Base-by-base conservation (phyloP, 30 jellyfish, hydroid and myxozoan genomes). In the Cassiopea xamachana region DNA sequence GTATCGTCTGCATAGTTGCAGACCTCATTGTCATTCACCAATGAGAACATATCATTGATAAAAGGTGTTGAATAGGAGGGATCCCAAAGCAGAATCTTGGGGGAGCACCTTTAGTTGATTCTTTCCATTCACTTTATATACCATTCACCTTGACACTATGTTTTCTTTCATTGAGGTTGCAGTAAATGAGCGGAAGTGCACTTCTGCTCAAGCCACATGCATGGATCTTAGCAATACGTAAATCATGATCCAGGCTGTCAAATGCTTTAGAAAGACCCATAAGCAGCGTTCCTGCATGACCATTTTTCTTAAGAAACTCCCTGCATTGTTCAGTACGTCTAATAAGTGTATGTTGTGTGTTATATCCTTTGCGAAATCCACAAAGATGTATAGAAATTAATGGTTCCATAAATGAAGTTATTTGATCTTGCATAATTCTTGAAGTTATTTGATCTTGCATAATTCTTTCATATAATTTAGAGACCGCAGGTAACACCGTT, bases 181-280 rank as follows among this genome's bases (percentile, higher is more conserved):
- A 9, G 44, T 78, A 39, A 78, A 51, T 49, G 76, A 78, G 46
- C 44, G 47, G 16, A 7, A 78, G 87, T 46, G 87, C 87, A 78
- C 39, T 46, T 78, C 83, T 78, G 27, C 74, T 48, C 27, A 78
- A 78, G 27, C 87, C 74, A 47, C 50, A 78, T 75, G 84, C 84
- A 75, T 75, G 84, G 67, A 75, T 71, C 84, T 75, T 75, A 75
- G 72, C 84, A 75, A 75, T 39, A 75, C 18, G 84, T 75, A 44
- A 75, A 27, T 27, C 39, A 27, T 27, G 39, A 27, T 27, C 39
- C 39, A 75, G 84, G 84, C 84, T 15, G 18, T 75, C 84, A 75
- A 69, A 43, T 75, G 84, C 84, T 70, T 75, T 75, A 48, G 64
- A 75, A 48, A 75, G 84, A 75, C 45, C 67, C 9, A 75, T 75